A percentile compares a stretch with the other conserved stretches of the same genome.
Conservation (phyloP, 2,888 invertebrate genomes). For the Linnaemya tessellans region DNA sequence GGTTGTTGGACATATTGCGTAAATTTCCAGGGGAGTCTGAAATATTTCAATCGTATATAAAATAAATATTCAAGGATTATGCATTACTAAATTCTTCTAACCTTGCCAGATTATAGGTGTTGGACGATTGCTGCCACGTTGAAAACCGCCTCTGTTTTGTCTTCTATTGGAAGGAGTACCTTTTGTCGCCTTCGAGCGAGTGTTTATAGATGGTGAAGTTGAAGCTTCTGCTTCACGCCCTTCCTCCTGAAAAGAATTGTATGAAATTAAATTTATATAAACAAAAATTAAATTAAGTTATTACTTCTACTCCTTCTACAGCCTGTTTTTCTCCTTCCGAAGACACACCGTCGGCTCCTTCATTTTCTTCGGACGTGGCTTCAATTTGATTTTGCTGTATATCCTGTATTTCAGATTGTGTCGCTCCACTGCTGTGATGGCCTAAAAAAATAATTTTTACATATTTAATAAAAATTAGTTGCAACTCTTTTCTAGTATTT, state of each 20-base stretch:
- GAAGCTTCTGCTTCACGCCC: constrained; percentile 92
- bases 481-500: not conserved
- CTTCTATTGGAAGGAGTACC: constrained; percentile 80
- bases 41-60: constrained; percentile 20
- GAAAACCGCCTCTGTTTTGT: constrained; percentile 80
- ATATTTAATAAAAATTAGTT: constrained; percentile 10
- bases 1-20: constrained; percentile 76
- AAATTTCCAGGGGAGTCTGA: constrained; percentile 75
- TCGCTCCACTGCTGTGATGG: constrained; percentile 83
- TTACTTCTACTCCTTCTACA: constrained; percentile 82
- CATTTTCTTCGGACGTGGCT: constrained; percentile 80
- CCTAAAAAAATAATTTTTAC: constrained; percentile 68
- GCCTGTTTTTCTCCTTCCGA: constrained; percentile 87
- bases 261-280: not conserved
- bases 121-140: constrained; percentile 83
- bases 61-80: not conserved
- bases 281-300: not conserved
- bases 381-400: constrained; percentile 80
- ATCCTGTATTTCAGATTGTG: constrained; percentile 83
- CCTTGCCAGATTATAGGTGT: constrained; percentile 87
- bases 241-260: constrained; percentile 85
- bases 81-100: constrained; percentile 10
- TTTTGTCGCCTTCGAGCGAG: constrained; percentile 83
- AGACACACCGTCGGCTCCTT: constrained; percentile 84
- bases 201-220: constrained; percentile 85